Percentiles rank a stretch among this genome's conserved stretches.
phyloP scores from a whole-genome alignment of 2,888 invertebrate genomes.

The Sialis lutaria region DNA sequence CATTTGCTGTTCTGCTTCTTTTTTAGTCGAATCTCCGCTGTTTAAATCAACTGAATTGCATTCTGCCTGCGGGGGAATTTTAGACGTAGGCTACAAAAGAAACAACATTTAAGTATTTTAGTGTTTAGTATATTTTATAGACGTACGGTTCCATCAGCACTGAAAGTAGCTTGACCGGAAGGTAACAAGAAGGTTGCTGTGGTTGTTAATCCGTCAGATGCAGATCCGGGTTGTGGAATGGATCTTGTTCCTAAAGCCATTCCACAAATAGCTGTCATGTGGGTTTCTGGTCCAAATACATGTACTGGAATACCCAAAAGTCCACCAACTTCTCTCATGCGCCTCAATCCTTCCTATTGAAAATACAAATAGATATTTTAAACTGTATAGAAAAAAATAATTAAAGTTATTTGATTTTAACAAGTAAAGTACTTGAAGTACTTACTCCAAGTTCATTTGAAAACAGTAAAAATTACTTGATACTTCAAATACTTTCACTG shows the following conservation, averaged over 20 bases:
- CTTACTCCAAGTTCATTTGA: too few species aligned
- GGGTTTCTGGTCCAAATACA: constrained; percentile 97
- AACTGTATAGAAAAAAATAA: too few species aligned
- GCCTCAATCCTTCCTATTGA: constrained; percentile 55
- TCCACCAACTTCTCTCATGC: constrained; percentile 80
- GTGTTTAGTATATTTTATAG: too few species aligned
- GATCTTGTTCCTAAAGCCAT: constrained; percentile 86
- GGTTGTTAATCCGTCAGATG: constrained; percentile 56
- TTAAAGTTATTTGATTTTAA: too few species aligned
- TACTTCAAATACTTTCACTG: too few species aligned
- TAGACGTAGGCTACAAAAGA: constrained; percentile 4
- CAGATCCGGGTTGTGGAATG: constrained; percentile 49
- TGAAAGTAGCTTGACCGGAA: constrained; percentile 35
- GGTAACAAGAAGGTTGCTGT: constrained; percentile 83
- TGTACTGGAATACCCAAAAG: constrained; percentile 77
- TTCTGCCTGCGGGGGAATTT: background rate
- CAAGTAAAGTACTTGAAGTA: too few species aligned
- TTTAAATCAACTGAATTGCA: background rate
- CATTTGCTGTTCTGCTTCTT: constrained; percentile 27
- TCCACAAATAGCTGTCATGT: constrained; percentile 99
- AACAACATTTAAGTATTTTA: too few species aligned
- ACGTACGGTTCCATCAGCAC: constrained; percentile 7
- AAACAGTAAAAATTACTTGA: too few species aligned
- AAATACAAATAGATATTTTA: too few species aligned
- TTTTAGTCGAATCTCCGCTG: too few species aligned